Evolutionary conservation across 2,888 invertebrate species (phyloP), one percentile per base, ranked within the genome.

Genomic region (Palloptera scutellata): DNA sequence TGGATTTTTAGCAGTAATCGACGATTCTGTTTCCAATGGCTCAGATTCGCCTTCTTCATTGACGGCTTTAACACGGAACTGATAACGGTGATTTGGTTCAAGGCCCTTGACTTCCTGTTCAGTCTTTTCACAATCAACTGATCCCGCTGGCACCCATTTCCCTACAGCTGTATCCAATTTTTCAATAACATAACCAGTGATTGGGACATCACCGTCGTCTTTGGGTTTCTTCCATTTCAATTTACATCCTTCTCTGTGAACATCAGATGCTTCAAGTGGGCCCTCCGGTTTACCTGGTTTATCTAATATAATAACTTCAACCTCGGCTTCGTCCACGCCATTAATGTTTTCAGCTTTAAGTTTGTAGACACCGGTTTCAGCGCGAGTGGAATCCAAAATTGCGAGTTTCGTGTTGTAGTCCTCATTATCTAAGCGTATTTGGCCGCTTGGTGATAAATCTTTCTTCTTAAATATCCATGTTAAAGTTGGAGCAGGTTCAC

Each of bases 31-130:
- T 74, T 95, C 95, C 57, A 99, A 86, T 8, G 98, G 97, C 78
- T 98, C 98, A 0, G 97, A 97, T 84, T 96, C 96, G 5, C 99
- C 99, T 84, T 98, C 96, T 79, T 96, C 96, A 84, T 98, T 98
- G 11, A 96, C 90, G 9, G 99, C 99, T 80, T 95, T 95, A 0
- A 99, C 97, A 68, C 99, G 90, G 90, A 99, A 99, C 83, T 97
- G 94, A 86, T 99, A 99, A 70, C 96, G 94, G 84, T 96, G 95
- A 73, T 96, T 96, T 64, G 97, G 95, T 85, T 96, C 96, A 13
- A 99, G 88, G 53, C 97, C 97, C 85, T 85, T 81, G 41, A 96
- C 88, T 74, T 93, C 92, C 73, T 93, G 92, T 77, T 95, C 93
- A 0, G 92, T 90, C 78, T 91, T 91, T 61, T 92, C 92, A 1